Evolutionary conservation across 2,797 vertebrate species (phyloP), one percentile per base, ranked within the genome.

Genomic region (Meriones psammophilus): DNA sequence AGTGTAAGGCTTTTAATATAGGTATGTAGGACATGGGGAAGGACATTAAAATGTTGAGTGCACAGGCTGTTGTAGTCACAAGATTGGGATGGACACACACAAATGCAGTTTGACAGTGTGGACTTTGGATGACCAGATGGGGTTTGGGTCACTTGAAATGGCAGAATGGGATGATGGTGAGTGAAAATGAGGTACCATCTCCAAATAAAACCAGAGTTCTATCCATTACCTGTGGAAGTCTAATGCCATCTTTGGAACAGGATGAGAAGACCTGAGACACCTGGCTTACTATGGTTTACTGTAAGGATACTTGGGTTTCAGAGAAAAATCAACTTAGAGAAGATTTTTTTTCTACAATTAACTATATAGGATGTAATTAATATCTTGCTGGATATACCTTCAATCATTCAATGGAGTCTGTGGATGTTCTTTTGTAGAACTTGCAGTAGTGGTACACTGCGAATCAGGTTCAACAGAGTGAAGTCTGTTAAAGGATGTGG

Each of bases 361-460:
- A 89, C 89, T 88, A 36, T 77, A 30, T 85, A 46, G 78, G 26
- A 87, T 93, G 18, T 89, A 96, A 93, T 90, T 71, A 87, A 84
- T 56, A 77, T 83, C 36, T n/a, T 73, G 42, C 22, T 76, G 78
- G 68, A 26, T 79, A 30, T 54, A 81, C 68, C 91, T 92, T 91
- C 10, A 89, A 71, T 87, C 22, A 91, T 79, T 79, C 42, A 22
- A 17, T 86, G 83, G 24, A 92, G 89, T 79, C 62, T 95, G 20
- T 90, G 78, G 54, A 8, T 86, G 5, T 15, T 30, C 71, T 85
- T 90, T 90, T 71, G 7, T n/a, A 50, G 54, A 94, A 86, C 39
- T 15, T 58, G 15, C 8, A 73, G n/a, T 69, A 33, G 33, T 68
- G 76, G 30, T 10, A 78, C 0, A 85, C 6, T 28, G 30, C 76